phyloP scores from a whole-genome alignment of 1,140 invertebrate species.

The Plutomurus gul region DNA sequence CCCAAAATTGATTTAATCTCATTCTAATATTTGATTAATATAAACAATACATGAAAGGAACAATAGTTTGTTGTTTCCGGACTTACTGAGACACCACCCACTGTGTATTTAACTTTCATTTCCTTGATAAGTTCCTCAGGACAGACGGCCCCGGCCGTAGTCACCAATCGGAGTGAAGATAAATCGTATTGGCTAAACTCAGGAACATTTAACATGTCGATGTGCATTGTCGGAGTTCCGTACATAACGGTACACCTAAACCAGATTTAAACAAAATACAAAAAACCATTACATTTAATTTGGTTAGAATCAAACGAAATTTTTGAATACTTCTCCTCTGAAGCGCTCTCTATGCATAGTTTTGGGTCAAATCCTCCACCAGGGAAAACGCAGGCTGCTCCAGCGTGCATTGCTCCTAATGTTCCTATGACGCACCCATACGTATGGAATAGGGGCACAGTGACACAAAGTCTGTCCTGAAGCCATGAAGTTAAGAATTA shows the following conservation, averaged over 20 bases:
- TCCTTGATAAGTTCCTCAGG: constrained; percentile 39
- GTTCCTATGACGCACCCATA: constrained; percentile 78
- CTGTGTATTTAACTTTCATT: constrained; percentile 46
- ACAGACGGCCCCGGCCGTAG: constrained; percentile 45
- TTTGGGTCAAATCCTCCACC: constrained; percentile 69
- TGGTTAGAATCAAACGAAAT: background rate
- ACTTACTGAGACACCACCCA: constrained; percentile 61
- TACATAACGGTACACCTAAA: constrained; percentile 76
- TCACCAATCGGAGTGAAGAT: constrained; percentile 55
- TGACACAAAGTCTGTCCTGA: constrained; percentile 66
- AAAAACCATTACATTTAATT: too few species aligned
- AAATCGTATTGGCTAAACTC: constrained; percentile 57
- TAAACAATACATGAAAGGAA: too few species aligned
- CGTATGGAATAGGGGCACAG: constrained; percentile 91
- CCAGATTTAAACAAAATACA: background rate
- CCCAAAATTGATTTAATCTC: too few species aligned
- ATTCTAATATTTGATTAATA: too few species aligned
- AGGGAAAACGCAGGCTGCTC: constrained; percentile 74
- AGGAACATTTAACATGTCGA: constrained; percentile 72
- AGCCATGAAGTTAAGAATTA: too few species aligned
- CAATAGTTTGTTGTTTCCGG: too few species aligned
- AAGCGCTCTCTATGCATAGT: constrained; percentile 68
- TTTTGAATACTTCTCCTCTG: constrained; percentile 67
- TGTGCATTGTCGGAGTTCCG: constrained; percentile 96
- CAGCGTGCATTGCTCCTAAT: constrained; percentile 61